Evolutionary conservation across 2,113 vertebrate species (phyloP).

Genomic region (Apus apus): DNA sequence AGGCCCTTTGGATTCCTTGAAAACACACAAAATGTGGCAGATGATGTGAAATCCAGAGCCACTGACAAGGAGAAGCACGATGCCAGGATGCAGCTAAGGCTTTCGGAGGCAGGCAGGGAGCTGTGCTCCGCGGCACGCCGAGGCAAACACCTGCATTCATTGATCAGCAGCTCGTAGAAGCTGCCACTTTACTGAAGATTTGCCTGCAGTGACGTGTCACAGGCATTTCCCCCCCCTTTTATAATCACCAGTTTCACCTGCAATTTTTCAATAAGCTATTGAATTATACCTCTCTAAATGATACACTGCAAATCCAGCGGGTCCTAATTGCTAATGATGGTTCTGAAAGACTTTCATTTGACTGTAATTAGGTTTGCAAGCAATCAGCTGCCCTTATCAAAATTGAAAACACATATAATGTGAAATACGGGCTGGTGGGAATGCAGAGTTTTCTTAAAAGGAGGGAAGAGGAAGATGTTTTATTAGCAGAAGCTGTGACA

Average conservation of each 20-base stretch:
- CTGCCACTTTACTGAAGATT: neutral
- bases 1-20: neutral
- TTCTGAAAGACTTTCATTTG: conserved; percentile 68
- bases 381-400: conserved; percentile 67
- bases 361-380: conserved; percentile 72
- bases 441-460: neutral
- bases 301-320: conserved; percentile 35
- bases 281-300: conserved; percentile 63
- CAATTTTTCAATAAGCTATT: conserved; percentile 53
- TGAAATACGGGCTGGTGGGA: conserved; percentile 52
- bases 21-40: neutral
- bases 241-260: conserved; percentile 66
- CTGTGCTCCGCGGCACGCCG: neutral
- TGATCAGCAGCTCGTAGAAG: neutral
- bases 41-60: neutral
- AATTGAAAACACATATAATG: conserved; percentile 37
- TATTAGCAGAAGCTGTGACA: conserved; percentile 56
- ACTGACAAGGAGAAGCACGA: neutral
- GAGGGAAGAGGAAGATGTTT: conserved; percentile 42
- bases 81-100: neutral
- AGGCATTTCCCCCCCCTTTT: neutral
- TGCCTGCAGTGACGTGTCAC: conserved; percentile 6
- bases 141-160: neutral
- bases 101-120: neutral
- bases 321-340: conserved; percentile 68